These are phyloP conservation scores for Drosophila paramelanica DNA, from an alignment of 2,888 invertebrate genomes.

Conservation along the genomic window DNA sequence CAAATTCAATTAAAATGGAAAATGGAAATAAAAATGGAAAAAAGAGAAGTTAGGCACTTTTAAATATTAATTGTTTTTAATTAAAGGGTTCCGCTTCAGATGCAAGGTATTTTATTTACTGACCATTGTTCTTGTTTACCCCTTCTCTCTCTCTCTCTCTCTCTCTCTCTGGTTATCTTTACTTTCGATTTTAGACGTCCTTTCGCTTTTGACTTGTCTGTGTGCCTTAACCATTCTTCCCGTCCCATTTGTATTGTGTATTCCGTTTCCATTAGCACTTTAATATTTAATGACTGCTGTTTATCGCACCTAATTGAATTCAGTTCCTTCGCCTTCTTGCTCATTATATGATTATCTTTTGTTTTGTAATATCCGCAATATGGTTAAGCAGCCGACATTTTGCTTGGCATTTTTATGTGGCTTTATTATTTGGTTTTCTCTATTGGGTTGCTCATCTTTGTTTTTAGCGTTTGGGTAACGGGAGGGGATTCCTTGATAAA, in stretches of 20 bases:
- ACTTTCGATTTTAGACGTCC: neutral
- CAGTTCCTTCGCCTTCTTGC: constrained; percentile 56
- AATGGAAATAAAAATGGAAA: too few relatives aligned
- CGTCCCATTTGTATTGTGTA: constrained; percentile 21
- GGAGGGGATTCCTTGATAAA: constrained; percentile 53
- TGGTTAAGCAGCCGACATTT: constrained; percentile 49
- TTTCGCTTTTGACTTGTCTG: constrained; percentile 9
- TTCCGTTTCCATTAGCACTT: constrained; percentile 69
- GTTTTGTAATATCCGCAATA: constrained; percentile 68
- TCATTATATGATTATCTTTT: constrained; percentile 76
- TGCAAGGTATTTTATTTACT: neutral
- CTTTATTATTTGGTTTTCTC: constrained; percentile 57
- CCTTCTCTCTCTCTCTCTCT: neutral
- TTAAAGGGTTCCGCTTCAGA: neutral
- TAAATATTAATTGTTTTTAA: too few relatives aligned
- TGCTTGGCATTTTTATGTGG: constrained; percentile 41
- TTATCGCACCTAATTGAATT: constrained; percentile 76
- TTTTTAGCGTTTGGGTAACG: neutral
- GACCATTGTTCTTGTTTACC: neutral
- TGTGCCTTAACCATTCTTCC: neutral
- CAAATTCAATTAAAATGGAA: too few relatives aligned
- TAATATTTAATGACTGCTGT: constrained; percentile 75
- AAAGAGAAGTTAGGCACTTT: too few relatives aligned
- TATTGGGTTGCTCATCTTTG: neutral
- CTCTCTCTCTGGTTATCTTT: too few relatives aligned